Evolutionary conservation across 2,113 vertebrate genomes (phyloP), one percentile per base, ranked within the genome.

Genomic region (Euleptes europaea): DNA sequence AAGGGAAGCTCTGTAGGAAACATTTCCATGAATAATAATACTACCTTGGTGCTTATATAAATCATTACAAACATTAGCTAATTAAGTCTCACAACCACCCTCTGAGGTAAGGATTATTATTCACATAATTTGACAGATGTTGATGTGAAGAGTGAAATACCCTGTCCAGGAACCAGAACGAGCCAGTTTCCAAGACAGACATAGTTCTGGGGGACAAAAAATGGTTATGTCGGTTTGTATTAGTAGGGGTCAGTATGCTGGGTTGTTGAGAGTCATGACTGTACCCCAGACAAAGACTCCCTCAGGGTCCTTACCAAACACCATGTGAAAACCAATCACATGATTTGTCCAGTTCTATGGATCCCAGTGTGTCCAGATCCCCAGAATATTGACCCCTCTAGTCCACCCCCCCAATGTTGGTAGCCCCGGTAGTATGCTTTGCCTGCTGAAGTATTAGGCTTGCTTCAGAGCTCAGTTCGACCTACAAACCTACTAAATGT

Each of bases 11-110:
- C 1, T 0, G 85, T 90, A 84, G 87, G 87, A 90, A 78, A 86
- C 85, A 81, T 92, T 94, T 89, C 89, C 85, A 89, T 91, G 93
- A 86, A 91, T 88, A 90, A 93, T 83, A 91, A 89, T 85, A 89
- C 75, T 57, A 85, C 90, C 88, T 91, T 91, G 87, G 88, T 83
- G 69, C 88, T 94, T 94, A 91, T 91, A 92, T 89, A 83, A 91
- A 92, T 90, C 93, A 91, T 94, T 88, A 86, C 1, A 4, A 93
- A 87, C 87, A 87, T 92, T 91, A 93, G 88, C 92, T 94, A 88
- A 93, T 93, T 93, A 94, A 92, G 78, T 89, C 83, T 90, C 5
- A 0, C 33, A 86, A 88, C 88, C 88, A 89, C 83, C 72, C 84
- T 92, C 87, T 21, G 82, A 93, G 88, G 80, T 88, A 80, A 88